A percentile compares a stretch with the other conserved stretches of the same genome.
These are phyloP conservation scores for Eumeta japonica DNA, from an alignment of 1,140 invertebrate genomes.

Conservation along the genomic window DNA sequence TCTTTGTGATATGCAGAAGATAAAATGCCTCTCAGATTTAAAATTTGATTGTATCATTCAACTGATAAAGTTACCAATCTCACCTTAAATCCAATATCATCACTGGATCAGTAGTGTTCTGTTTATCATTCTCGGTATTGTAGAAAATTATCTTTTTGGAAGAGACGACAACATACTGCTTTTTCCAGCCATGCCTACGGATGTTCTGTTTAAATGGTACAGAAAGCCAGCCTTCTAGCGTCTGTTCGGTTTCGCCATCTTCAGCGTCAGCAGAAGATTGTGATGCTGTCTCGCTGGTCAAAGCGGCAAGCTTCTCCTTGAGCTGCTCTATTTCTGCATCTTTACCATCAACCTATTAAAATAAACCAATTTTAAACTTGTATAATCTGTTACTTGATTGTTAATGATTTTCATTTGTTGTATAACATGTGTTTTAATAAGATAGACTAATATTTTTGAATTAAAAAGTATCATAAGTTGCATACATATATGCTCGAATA, in stretches of 20 bases:
- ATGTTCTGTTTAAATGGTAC: slow-evolving; percentile 96
- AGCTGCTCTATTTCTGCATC: slow-evolving; percentile 94
- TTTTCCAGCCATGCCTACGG: slow-evolving; percentile 92
- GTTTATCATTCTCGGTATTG: slow-evolving; percentile 91
- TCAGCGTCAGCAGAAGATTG: slow-evolving; percentile 87
- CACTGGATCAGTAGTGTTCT: slow-evolving; percentile 86
- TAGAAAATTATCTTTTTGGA: slow-evolving; percentile 98
- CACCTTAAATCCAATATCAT: slow-evolving; percentile 94
- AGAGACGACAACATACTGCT: slow-evolving; percentile 95
- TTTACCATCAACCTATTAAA: slow-evolving; percentile 75
- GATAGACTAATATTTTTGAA: background rate
- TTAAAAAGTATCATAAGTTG: too few relatives aligned
- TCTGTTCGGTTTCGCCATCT: slow-evolving; percentile 75
- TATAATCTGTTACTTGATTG: background rate
- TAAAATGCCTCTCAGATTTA: too few relatives aligned
- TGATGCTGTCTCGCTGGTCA: slow-evolving; percentile 85
- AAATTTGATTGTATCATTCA: too few relatives aligned
- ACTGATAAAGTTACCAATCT: too few relatives aligned
- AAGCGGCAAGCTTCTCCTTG: slow-evolving; percentile 73
- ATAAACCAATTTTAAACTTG: slow-evolving; percentile 2
- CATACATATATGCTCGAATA: too few relatives aligned
- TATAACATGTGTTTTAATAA: background rate
- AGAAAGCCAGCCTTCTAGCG: slow-evolving; percentile 93
- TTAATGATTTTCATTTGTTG: background rate
- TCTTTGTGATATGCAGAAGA: too few relatives aligned